Evolutionary conservation across 2,113 vertebrate genomes (phyloP).

Genomic region (Poeciliopsis occidentalis): DNA sequence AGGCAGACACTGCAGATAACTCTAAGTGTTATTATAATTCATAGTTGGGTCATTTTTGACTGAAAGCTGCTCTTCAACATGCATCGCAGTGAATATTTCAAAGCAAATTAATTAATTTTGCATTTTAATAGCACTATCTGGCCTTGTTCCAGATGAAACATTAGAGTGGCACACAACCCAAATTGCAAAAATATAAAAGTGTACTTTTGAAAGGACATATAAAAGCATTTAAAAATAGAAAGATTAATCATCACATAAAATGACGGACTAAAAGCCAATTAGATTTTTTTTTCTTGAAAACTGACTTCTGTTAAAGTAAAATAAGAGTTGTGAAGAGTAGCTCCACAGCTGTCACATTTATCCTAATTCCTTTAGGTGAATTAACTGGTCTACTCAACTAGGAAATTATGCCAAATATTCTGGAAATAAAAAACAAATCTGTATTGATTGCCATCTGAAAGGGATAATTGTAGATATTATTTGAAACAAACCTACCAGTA

Average conservation of each 20-base stretch:
- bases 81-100: not conserved
- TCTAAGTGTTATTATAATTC: not conserved
- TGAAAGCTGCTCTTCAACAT: conserved; percentile 1
- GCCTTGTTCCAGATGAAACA: not conserved
- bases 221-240: not conserved
- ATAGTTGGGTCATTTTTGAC: not conserved
- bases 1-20: not conserved
- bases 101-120: conserved; percentile 7
- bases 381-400: too few relatives aligned
- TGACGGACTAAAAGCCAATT: not conserved
- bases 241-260: not conserved
- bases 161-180: not conserved
- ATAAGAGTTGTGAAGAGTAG: not conserved
- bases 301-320: not conserved
- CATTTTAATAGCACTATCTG: conserved; percentile 16
- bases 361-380: not conserved
- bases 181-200: not conserved
- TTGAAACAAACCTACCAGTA: too few relatives aligned
- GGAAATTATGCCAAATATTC: too few relatives aligned
- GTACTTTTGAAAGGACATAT: not conserved
- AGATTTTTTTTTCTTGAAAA: too few relatives aligned
- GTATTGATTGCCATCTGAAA: too few relatives aligned
- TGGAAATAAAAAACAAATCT: too few relatives aligned
- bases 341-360: not conserved
- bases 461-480: too few relatives aligned